Evolutionary conservation across 1,140 invertebrate genomes (phyloP).

Genomic region (Aphaenogaster ashmeadi): DNA sequence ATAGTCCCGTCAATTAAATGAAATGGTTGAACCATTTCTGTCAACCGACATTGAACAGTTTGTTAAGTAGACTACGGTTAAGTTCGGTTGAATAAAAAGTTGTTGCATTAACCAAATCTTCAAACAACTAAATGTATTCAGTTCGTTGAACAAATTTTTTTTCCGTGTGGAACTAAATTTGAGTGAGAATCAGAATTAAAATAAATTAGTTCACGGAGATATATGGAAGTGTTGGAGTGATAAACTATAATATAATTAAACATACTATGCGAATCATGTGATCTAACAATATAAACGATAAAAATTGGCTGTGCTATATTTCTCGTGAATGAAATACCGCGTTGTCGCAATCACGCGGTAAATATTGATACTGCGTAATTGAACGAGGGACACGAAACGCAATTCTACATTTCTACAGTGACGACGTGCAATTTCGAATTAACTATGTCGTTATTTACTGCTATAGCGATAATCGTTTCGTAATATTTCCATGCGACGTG

Average conservation of each 20-base stretch:
- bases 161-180: too few species aligned
- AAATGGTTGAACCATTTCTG: too few species aligned
- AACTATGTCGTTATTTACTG: conserved; percentile 53
- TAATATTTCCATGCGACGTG: conserved; percentile 39
- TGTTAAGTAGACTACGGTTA: too few species aligned
- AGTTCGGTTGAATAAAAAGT: too few species aligned
- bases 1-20: too few species aligned
- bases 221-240: too few species aligned
- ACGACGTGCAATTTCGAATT: conserved; percentile 40
- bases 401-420: conserved; percentile 38
- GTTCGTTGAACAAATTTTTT: too few species aligned
- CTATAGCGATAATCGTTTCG: conserved; percentile 39
- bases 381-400: conserved; percentile 42
- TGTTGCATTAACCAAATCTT: too few species aligned
- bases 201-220: too few species aligned
- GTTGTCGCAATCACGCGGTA: conserved; percentile 42
- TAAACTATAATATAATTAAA: not conserved
- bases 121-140: too few species aligned
- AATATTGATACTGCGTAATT: conserved; percentile 48
- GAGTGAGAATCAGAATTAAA: too few species aligned
- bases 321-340: conserved; percentile 48
- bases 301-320: conserved; percentile 43
- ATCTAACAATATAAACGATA: conserved; percentile 46
- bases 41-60: too few species aligned
- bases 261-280: not conserved